These are phyloP conservation scores for Astyanax mexicanus DNA, from an alignment of 2,797 vertebrate genomes.

Conservation along the genomic window DNA sequence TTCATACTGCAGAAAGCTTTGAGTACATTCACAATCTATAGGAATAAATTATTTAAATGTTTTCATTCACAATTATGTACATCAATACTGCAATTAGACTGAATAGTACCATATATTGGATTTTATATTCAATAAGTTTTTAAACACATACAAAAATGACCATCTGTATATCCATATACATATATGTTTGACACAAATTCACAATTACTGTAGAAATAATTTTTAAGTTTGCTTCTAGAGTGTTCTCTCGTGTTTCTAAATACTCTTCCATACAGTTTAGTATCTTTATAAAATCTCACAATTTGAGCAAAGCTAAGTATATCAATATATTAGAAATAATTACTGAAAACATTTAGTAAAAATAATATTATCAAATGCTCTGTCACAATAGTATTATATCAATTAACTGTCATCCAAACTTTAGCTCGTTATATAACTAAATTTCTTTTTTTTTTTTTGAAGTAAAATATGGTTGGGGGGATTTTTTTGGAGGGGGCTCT, in stretches of 20 bases:
- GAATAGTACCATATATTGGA: conserved; percentile 86
- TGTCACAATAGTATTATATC: conserved; percentile 71
- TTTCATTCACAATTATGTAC: conserved; percentile 97
- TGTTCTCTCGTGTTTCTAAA: conserved; percentile 82
- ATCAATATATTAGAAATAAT: conserved; percentile 87
- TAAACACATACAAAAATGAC: conserved; percentile 98
- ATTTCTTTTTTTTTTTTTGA: conserved; percentile 75
- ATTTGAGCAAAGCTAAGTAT: conserved; percentile 92
- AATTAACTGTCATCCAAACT: conserved; percentile 64
- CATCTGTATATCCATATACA: conserved; percentile 87
- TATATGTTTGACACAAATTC: conserved; percentile 96
- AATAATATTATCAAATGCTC: conserved; percentile 85
- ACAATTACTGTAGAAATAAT: conserved; percentile 97
- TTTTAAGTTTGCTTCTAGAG: conserved; percentile 87
- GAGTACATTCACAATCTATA: conserved; percentile 99
- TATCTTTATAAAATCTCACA: conserved; percentile 94
- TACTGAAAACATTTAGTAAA: conserved; percentile 87
- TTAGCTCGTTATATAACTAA: conserved; percentile 49
- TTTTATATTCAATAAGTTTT: conserved; percentile 86
- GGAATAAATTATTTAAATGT: conserved; percentile 90
- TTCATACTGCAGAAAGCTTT: conserved; percentile 92
- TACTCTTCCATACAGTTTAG: conserved; percentile 78
- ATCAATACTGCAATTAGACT: conserved; percentile 88
- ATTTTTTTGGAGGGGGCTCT: conserved; percentile 36
- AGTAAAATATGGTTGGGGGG: conserved; percentile 53